Conservation (phyloP, 2,888 invertebrate species). For the Agonopterix alstromeriana region DNA sequence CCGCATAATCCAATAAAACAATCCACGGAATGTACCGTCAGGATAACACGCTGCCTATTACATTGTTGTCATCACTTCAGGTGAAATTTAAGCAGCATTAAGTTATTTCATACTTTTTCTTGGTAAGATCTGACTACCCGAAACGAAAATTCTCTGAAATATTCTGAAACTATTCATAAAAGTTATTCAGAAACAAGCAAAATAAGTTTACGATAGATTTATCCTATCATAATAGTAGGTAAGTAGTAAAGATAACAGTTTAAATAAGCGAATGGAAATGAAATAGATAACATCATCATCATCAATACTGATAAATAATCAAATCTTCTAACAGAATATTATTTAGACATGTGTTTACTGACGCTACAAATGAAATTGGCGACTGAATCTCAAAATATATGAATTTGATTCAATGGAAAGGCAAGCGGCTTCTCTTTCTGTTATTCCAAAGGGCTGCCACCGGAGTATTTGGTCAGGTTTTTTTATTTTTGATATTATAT, state of each 20-base stretch:
- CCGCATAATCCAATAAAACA: slow-evolving; percentile 77
- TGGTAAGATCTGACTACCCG: no score
- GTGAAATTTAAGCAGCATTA: no score
- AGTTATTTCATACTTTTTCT: no score
- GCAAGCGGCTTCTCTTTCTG: slow-evolving; percentile 74
- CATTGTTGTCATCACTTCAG: slow-evolving; percentile 11
- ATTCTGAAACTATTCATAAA: no score
- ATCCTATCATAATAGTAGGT: background rate
- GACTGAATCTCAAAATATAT: slow-evolving; percentile 77
- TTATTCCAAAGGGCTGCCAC: slow-evolving; percentile 71
- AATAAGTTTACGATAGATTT: no score
- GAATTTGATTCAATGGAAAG: slow-evolving; percentile 77
- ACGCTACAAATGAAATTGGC: slow-evolving; percentile 72
- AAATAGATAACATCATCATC: no score
- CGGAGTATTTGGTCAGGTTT: slow-evolving; percentile 49
- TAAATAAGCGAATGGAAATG: no score
- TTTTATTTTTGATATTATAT: slow-evolving; percentile 66
- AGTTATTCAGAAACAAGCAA: no score
- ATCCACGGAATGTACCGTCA: slow-evolving; percentile 70
- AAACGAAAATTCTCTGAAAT: no score
- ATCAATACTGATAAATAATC: no score
- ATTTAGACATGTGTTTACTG: slow-evolving; percentile 26
- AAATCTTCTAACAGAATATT: no score
- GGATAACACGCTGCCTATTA: slow-evolving; percentile 29
- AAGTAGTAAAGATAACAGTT: background rate